Base-by-base conservation (phyloP, 2,888 invertebrate genomes). In the Aporophyla nigra region DNA sequence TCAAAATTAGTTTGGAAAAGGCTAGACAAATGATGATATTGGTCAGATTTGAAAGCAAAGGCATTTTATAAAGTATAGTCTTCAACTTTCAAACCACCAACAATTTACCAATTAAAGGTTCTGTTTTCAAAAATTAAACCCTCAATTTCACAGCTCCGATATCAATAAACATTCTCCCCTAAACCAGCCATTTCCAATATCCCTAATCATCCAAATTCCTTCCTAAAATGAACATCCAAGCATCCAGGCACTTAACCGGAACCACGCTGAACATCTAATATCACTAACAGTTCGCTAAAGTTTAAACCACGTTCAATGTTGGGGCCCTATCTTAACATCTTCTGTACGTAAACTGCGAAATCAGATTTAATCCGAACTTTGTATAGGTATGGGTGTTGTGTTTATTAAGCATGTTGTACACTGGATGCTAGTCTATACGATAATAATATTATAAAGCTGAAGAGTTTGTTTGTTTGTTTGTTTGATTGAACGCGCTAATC, bases 361-460 rank as follows among this genome's bases (percentile, higher is more conserved):
- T 87, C 78, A 80, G 83, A 81, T 84, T 87, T 82, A 86, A 88
- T 85, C 77, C 77, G 5, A 78, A 78, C 68, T 82, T 76, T 74
- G 54, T 73, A 62, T 59, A 74, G 58, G 54, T 82, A 78, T 65
- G 68, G 82, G 70, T 74, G 70, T 82, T 84, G 68, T 40, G 10
- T 51, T 51, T 12, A 14, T 62, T 75, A 0, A 10, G 66, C 40
- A 54, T 73, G 69, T 77, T 27, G 43, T 40, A 51, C 51, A 83
- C n/a, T 66, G 24, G 0, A n/a, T 46, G 43, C 43, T 46, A 43
- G n/a, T n/a, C n/a, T n/a, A n/a, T n/a, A n/a, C n/a, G n/a, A n/a
- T n/a, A n/a, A n/a, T n/a, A n/a, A n/a, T n/a, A n/a, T n/a, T n/a
- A n/a, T n/a, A n/a, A n/a, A n/a, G n/a, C n/a, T n/a, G n/a, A n/a